Evolutionary conservation across 2,113 vertebrate species (phyloP).

Genomic region (Myiopsitta monachus): DNA sequence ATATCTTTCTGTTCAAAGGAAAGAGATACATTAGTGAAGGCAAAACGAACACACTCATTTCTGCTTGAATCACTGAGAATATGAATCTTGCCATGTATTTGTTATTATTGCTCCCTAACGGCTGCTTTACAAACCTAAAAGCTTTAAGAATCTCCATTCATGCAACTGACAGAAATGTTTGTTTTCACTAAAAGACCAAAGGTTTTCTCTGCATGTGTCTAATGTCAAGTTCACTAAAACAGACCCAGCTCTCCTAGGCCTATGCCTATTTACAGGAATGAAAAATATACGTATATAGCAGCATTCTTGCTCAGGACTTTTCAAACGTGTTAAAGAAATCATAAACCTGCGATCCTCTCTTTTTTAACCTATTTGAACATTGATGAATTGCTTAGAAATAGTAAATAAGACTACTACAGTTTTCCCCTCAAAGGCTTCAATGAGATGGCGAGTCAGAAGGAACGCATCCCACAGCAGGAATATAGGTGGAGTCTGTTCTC

Average conservation of each 20-base stretch:
- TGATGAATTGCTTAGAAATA: neutral
- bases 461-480: neutral
- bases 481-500: neutral
- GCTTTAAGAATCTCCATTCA: neutral
- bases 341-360: neutral
- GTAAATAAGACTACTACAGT: rapidly evolving
- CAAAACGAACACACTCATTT: neutral
- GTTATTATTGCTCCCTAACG: neutral
- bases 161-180: neutral
- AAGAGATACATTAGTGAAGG: neutral
- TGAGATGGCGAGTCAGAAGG: neutral
- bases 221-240: neutral
- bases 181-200: neutral
- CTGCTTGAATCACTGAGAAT: neutral
- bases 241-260: neutral
- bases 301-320: neutral
- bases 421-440: neutral
- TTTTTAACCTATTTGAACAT: neutral
- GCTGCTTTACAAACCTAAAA: neutral
- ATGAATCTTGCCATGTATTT: neutral
- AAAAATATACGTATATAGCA: neutral
- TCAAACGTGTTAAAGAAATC: neutral
- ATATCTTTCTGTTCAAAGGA: conserved; percentile 74
- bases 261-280: neutral
- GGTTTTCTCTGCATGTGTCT: neutral